These are phyloP conservation scores for Rhinolophus ferrumequinum DNA, from an alignment of 2,113 vertebrate genomes.

Conservation along the genomic window DNA sequence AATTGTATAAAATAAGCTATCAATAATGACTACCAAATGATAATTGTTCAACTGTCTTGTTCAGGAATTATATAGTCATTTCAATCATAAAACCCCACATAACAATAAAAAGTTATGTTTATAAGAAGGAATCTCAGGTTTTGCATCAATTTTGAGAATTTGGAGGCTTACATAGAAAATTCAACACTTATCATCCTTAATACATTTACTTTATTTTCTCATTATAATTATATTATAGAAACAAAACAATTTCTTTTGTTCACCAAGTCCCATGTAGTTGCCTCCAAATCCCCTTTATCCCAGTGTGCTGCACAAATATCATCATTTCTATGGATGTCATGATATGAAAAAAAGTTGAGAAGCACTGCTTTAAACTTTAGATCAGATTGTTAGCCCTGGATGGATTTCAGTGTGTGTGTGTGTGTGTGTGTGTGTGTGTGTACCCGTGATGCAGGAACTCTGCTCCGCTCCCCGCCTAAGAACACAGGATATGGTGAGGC, in stretches of 20 bases:
- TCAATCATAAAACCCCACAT: constrained; percentile 18
- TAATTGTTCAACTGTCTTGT: constrained; percentile 35
- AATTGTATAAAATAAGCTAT: constrained; percentile 35
- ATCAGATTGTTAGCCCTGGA: constrained; percentile 32
- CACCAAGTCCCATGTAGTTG: neutral
- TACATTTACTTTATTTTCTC: constrained; percentile 34
- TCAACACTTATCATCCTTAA: constrained; percentile 47
- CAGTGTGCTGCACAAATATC: constrained; percentile 26
- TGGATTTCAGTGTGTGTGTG: neutral
- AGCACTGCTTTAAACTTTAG: constrained; percentile 8
- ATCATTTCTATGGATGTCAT: constrained; percentile 25
- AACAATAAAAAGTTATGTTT: neutral
- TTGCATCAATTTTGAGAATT: constrained; percentile 49
- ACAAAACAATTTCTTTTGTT: constrained; percentile 3
- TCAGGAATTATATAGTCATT: constrained; percentile 24
- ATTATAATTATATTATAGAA: constrained; percentile 1
- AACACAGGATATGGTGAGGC: too few relatives aligned
- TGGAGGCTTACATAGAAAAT: neutral
- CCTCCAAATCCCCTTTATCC: constrained; percentile 42
- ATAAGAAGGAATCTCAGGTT: constrained; percentile 13
- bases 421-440: too few relatives aligned
- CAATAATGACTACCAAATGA: constrained; percentile 17
- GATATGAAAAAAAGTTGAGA: constrained; percentile 2
- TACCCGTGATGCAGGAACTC: too few relatives aligned
- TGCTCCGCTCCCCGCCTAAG: too few relatives aligned